A percentile compares a stretch with the other conserved stretches of the same genome.
Evolutionary conservation across 1,140 invertebrate species (phyloP).

Genomic region (Bombus soroeensis): DNA sequence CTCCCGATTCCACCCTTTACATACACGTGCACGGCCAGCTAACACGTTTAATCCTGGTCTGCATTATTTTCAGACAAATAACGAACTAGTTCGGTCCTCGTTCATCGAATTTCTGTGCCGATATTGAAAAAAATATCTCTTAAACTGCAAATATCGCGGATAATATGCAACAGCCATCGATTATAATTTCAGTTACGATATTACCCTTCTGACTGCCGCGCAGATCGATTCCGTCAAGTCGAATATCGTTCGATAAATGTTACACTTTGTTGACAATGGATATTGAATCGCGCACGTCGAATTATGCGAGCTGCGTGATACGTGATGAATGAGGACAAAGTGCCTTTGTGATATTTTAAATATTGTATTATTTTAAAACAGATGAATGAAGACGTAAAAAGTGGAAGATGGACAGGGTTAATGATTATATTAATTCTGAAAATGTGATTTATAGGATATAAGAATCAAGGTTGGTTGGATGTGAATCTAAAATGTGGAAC

Average conservation of each 20-base stretch:
- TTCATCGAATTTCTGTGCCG: background rate
- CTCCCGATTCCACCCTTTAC: background rate
- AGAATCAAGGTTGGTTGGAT: too few relatives aligned
- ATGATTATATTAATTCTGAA: too few relatives aligned
- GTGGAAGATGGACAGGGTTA: too few relatives aligned
- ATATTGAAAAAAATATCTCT: background rate
- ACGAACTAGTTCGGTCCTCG: background rate
- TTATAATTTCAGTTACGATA: constrained; percentile 11
- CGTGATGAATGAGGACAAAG: too few relatives aligned
- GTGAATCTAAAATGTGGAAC: too few relatives aligned
- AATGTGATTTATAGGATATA: too few relatives aligned
- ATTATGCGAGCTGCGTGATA: background rate
- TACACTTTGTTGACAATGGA: too few relatives aligned
- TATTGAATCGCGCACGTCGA: background rate
- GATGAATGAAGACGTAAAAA: too few relatives aligned
- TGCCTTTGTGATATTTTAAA: too few relatives aligned
- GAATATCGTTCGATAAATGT: background rate
- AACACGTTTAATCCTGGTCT: constrained; percentile 36
- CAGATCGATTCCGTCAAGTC: background rate
- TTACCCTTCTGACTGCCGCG: background rate
- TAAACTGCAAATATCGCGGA: background rate
- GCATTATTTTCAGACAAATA: constrained; percentile 34
- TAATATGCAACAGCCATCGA: background rate
- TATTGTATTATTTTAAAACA: too few relatives aligned
- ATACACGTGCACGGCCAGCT: background rate